phyloP scores from a whole-genome alignment of 2,888 invertebrate genomes.

The Chymomyza amoena region DNA sequence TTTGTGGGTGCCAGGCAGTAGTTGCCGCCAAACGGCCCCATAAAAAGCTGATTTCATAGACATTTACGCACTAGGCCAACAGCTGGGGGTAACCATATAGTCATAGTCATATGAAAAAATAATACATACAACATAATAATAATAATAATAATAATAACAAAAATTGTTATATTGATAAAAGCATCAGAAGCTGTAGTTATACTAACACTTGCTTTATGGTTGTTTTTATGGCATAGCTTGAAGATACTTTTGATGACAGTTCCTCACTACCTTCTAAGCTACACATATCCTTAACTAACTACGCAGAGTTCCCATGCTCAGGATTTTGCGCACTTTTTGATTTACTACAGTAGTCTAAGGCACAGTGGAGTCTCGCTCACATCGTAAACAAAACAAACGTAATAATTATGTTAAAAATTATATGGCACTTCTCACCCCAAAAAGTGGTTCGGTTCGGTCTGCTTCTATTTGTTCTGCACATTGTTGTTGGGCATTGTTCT shows the following conservation, averaged over 20 bases:
- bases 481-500: background rate
- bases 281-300: conserved; percentile 32
- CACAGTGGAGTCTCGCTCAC: conserved; percentile 25
- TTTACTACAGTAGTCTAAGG: conserved; percentile 32
- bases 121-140: conserved; percentile 61
- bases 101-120: conserved; percentile 53
- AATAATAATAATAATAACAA: conserved; percentile 53
- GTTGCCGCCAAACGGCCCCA: conserved; percentile 37
- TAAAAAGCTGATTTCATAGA: conserved; percentile 75
- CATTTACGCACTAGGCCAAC: conserved; percentile 55
- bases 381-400: conserved; percentile 61
- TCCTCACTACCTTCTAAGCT: conserved; percentile 16
- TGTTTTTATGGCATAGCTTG: conserved; percentile 41
- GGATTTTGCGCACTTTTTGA: conserved; percentile 46
- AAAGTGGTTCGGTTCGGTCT: background rate
- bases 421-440: conserved; percentile 70
- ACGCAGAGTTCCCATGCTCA: background rate
- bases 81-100: background rate
- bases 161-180: conserved; percentile 64
- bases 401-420: conserved; percentile 72
- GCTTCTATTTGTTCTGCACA: background rate
- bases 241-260: conserved; percentile 33
- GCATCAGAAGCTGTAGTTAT: conserved; percentile 25
- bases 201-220: conserved; percentile 46
- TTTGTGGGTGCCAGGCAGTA: conserved; percentile 33